Evolutionary conservation across 2,888 invertebrate genomes (phyloP).

Genomic region (Synergus gifuensis): DNA sequence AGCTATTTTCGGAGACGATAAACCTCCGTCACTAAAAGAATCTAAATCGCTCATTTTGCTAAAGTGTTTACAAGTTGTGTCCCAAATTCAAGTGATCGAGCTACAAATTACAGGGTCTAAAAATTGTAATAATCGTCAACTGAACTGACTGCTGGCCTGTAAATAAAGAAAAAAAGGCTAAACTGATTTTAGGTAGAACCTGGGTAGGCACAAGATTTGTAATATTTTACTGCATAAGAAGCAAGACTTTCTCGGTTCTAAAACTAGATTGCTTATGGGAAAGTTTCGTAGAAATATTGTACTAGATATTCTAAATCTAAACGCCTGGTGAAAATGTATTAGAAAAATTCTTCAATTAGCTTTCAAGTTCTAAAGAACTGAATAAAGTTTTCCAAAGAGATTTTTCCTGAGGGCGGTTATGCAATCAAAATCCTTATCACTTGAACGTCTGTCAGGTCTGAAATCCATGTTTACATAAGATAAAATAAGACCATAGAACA

Average conservation of each 20-base stretch:
- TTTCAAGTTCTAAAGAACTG: not conserved
- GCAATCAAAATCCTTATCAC: slow-evolving; percentile 27
- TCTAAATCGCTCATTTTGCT: slow-evolving; percentile 22
- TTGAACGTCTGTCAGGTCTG: slow-evolving; percentile 25
- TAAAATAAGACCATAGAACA: not conserved
- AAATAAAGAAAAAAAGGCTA: not conserved
- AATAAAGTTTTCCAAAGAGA: slow-evolving; percentile 18
- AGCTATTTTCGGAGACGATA: not conserved
- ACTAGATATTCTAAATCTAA: not conserved
- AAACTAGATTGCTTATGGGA: not conserved
- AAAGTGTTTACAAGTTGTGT: slow-evolving; percentile 13
- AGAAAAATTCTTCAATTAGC: not conserved
- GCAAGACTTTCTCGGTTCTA: not conserved
- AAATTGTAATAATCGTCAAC: not conserved
- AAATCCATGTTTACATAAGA: slow-evolving; percentile 24
- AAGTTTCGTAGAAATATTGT: slow-evolving; percentile 20
- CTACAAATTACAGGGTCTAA: slow-evolving; percentile 5
- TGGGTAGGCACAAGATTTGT: not conserved
- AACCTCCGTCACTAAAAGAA: not conserved
- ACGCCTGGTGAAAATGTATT: not conserved
- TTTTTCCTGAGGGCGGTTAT: not conserved
- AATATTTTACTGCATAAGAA: not conserved
- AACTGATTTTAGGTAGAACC: not conserved
- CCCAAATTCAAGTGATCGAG: not conserved
- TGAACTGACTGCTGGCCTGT: not conserved